A percentile compares a stretch with the other conserved stretches of the same genome.
phyloP scores from a whole-genome alignment of 2,888 invertebrate species.

The Macrosiphum euphorbiae region DNA sequence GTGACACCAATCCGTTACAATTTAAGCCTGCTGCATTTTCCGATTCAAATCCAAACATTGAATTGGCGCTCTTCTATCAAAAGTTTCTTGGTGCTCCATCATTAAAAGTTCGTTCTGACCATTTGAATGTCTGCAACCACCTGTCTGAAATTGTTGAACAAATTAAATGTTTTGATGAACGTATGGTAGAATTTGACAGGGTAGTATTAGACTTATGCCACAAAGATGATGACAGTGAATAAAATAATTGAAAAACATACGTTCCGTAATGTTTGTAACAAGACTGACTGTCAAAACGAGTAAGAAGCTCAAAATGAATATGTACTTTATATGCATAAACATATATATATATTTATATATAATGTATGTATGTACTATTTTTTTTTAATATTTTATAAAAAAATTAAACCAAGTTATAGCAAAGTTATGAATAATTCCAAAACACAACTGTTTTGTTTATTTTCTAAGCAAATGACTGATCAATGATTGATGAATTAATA shows the following conservation, averaged over 20 bases:
- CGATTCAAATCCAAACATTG: conserved; percentile 57
- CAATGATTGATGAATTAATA: conserved; percentile 54
- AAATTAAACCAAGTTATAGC: conserved; percentile 50
- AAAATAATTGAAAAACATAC: conserved; percentile 42
- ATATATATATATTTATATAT: conserved; percentile 32
- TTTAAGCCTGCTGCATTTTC: conserved; percentile 61
- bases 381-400: conserved; percentile 48
- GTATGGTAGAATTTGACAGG: conserved; percentile 61
- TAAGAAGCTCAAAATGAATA: conserved; percentile 59
- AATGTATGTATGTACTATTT: conserved; percentile 39
- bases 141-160: conserved; percentile 61
- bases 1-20: conserved; percentile 50
- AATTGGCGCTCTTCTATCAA: conserved; percentile 59
- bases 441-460: conserved; percentile 55
- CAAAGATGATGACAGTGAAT: conserved; percentile 60
- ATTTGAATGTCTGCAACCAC: conserved; percentile 57
- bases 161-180: conserved; percentile 60
- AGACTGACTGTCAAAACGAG: conserved; percentile 62
- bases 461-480: conserved; percentile 62
- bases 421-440: conserved; percentile 52
- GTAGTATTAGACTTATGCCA: conserved; percentile 61
- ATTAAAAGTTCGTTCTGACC: conserved; percentile 46
- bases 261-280: conserved; percentile 52
- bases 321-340: conserved; percentile 40
- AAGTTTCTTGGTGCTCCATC: conserved; percentile 58